Evolutionary conservation across 2,888 invertebrate species (phyloP).

Genomic region (Cheilosia grossa): DNA sequence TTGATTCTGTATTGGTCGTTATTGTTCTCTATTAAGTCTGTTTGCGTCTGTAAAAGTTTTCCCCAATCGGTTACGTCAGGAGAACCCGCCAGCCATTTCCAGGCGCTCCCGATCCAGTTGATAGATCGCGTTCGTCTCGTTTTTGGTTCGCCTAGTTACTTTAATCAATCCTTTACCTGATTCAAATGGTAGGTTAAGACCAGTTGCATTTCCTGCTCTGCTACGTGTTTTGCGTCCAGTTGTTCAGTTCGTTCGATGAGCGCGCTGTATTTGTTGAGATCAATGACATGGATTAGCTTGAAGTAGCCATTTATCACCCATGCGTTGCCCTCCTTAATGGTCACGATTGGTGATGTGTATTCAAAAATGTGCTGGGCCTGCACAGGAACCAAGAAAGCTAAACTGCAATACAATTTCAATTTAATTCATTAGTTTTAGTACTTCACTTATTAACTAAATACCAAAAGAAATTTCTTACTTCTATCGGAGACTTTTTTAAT

Average conservation of each 20-base stretch:
- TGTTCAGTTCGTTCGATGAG: conserved; percentile 3
- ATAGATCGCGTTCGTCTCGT: conserved; percentile 17
- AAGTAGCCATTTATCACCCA: conserved; percentile 69
- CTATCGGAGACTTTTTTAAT: background rate
- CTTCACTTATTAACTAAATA: background rate
- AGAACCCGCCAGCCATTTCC: conserved; percentile 1
- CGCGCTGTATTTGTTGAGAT: background rate
- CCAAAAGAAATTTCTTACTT: background rate
- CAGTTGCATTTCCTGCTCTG: too few relatives aligned
- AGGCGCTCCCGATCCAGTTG: conserved; percentile 13
- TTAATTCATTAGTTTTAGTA: too few relatives aligned
- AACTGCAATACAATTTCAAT: background rate
- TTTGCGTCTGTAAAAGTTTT: background rate
- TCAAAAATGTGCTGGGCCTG: conserved; percentile 43
- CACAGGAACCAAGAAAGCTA: conserved; percentile 1
- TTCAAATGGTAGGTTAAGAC: too few relatives aligned
- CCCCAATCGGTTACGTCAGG: background rate
- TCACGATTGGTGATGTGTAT: conserved; percentile 4
- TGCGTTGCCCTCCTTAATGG: conserved; percentile 76
- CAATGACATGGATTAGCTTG: background rate
- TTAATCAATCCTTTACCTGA: background rate
- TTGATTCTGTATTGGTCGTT: conserved; percentile 1
- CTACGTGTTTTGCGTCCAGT: background rate
- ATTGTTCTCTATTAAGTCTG: background rate
- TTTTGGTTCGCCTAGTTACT: background rate